Evolutionary conservation across 2,797 vertebrate species (phyloP).

Genomic region (Chelon auratus): DNA sequence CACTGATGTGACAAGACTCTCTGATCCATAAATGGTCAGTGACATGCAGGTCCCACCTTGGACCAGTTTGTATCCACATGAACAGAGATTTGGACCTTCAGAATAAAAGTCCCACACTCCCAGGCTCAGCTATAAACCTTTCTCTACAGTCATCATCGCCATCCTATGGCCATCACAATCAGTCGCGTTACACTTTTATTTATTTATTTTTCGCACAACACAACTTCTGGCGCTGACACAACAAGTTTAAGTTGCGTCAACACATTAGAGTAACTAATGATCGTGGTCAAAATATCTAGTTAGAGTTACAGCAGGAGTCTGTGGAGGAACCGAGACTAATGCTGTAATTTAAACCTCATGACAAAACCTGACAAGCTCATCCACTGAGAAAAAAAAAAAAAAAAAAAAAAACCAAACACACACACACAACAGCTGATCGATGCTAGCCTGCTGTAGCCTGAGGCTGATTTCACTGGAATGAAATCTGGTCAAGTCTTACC

Average conservation of each 20-base stretch:
- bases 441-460: not conserved
- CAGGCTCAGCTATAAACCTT: not conserved
- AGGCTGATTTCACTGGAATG: not conserved
- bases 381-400: not conserved
- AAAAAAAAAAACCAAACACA: not conserved
- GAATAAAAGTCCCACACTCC: conserved; percentile 16
- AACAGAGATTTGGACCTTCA: conserved; percentile 21
- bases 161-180: not conserved
- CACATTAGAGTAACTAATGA: not conserved
- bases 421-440: not conserved
- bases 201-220: not conserved
- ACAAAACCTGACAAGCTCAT: conserved; percentile 40
- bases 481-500: conserved; percentile 82
- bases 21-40: not conserved
- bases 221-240: not conserved
- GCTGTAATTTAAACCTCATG: conserved; percentile 65
- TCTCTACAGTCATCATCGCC: not conserved
- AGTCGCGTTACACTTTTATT: not conserved
- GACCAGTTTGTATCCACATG: not conserved
- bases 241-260: not conserved
- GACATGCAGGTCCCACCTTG: not conserved
- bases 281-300: not conserved
- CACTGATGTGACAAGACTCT: not conserved
- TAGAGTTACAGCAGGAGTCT: not conserved
- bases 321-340: conserved; percentile 30